Evolutionary conservation across 2,888 invertebrate genomes (phyloP).

Genomic region (Crematogaster levior): DNA sequence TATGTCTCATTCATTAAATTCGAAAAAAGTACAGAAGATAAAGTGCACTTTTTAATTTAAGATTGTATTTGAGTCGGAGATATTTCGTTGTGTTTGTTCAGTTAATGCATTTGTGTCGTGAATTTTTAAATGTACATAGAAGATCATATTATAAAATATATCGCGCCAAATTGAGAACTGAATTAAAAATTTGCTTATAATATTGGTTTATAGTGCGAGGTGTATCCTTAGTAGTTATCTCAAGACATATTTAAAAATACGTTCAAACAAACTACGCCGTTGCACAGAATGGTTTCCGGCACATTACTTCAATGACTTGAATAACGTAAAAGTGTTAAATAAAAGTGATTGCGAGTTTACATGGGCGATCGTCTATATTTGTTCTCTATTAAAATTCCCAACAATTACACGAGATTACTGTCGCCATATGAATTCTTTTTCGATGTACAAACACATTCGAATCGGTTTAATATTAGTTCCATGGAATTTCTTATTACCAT

Average conservation of each 20-base stretch:
- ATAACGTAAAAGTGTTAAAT: slow-evolving; percentile 32
- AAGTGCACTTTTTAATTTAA: background rate
- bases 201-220: background rate
- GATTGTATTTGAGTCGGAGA: background rate
- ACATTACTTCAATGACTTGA: background rate
- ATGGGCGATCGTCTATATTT: background rate
- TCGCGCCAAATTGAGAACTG: background rate
- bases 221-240: background rate
- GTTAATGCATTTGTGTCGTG: background rate
- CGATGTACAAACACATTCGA: slow-evolving; percentile 4
- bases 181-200: background rate
- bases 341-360: slow-evolving; percentile 27
- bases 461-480: slow-evolving; percentile 10
- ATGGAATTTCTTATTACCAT: slow-evolving; percentile 27
- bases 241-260: background rate
- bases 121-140: background rate
- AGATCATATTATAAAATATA: background rate
- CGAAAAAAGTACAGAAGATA: background rate
- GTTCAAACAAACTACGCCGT: background rate
- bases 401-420: slow-evolving; percentile 37
- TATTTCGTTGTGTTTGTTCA: background rate
- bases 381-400: slow-evolving; percentile 12
- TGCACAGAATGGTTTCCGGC: background rate
- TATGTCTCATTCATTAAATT: slow-evolving; percentile 1
- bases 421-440: slow-evolving; percentile 1